Conservation (phyloP, 1,140 invertebrate genomes). For the Geopemphigus sp. region DNA sequence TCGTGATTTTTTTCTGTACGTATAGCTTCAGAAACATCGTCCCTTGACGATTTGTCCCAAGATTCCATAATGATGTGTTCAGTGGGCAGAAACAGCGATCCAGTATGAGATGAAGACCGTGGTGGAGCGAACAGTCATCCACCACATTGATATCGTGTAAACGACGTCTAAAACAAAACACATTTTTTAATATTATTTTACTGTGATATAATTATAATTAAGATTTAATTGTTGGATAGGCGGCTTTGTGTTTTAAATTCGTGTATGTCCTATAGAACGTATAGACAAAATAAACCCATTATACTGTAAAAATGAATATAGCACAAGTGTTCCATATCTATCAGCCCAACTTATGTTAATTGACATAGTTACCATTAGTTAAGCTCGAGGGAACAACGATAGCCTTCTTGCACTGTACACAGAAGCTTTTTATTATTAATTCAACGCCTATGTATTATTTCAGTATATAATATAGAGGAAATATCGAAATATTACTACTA, state of each 20-base stretch:
- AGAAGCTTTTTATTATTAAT: background rate
- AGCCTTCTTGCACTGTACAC: conserved; percentile 12
- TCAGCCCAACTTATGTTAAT: conserved; percentile 3
- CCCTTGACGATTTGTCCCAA: conserved; percentile 76
- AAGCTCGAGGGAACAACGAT: background rate
- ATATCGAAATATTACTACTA: no score
- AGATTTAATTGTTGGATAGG: background rate
- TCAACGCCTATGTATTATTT: background rate
- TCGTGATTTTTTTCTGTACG: conserved; percentile 40
- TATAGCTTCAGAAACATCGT: conserved; percentile 70
- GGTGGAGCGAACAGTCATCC: conserved; percentile 48
- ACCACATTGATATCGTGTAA: background rate
- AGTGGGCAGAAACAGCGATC: conserved; percentile 52
- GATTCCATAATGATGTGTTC: conserved; percentile 66
- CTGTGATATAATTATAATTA: conserved; percentile 21
- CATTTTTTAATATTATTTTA: background rate
- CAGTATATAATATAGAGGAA: no score
- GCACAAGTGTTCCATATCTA: background rate
- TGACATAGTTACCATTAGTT: conserved; percentile 35
- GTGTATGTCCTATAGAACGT: background rate
- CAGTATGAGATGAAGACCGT: conserved; percentile 53
- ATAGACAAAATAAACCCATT: background rate
- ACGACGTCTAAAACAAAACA: background rate
- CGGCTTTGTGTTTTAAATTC: background rate
- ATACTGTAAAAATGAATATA: background rate